phyloP scores from a whole-genome alignment of 2,113 vertebrate genomes.

The Aptenodytes forsteri region DNA sequence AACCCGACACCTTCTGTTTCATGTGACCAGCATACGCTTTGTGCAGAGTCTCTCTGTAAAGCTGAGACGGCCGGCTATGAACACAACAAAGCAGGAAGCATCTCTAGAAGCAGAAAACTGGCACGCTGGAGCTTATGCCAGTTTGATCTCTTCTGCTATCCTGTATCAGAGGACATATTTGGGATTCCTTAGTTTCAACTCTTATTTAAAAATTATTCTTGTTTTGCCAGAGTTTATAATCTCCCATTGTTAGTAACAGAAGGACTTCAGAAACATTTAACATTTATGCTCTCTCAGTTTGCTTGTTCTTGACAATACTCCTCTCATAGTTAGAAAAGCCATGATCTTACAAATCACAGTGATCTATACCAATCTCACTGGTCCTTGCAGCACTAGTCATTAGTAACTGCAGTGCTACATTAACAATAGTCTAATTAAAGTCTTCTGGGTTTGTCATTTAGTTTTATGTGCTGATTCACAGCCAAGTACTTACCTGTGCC shows the following conservation, averaged over 20 bases:
- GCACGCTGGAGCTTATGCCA: background rate
- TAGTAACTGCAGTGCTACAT: background rate
- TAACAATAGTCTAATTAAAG: background rate
- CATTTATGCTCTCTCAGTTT: background rate
- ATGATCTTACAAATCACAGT: background rate
- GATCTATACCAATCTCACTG: background rate
- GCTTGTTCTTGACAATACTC: background rate
- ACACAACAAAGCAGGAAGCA: background rate
- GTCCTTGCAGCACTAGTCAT: background rate
- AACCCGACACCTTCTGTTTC: background rate
- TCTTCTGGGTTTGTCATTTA: background rate
- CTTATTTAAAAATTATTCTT: background rate
- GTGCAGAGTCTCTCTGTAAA: background rate
- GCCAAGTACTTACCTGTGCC: background rate
- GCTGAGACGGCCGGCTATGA: background rate
- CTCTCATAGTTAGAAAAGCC: background rate
- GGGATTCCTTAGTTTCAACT: background rate
- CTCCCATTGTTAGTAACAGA: background rate
- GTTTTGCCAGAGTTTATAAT: background rate
- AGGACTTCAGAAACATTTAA: background rate
- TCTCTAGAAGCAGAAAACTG: background rate
- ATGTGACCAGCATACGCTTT: background rate
- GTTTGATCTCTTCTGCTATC: background rate
- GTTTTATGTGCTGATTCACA: background rate
- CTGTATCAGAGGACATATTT: background rate